A percentile compares a stretch with the other conserved stretches of the same genome.
Conservation (phyloP, 2,113 vertebrate genomes). For the Phylloscopus whistleri region DNA sequence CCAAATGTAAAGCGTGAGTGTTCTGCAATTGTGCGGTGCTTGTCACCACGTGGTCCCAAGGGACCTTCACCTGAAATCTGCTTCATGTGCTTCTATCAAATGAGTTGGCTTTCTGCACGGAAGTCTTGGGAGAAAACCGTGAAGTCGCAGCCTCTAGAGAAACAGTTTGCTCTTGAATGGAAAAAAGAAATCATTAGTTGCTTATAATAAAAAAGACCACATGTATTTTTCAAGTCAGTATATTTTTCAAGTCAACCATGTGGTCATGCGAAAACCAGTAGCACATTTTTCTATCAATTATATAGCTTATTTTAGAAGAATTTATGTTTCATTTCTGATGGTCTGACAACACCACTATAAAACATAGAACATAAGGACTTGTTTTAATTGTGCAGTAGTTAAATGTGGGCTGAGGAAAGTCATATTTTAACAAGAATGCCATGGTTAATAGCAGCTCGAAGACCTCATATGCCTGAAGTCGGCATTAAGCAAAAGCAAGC, state of each 20-base stretch:
- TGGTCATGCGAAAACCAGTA: neutral
- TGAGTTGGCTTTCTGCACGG: neutral
- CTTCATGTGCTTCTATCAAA: accelerated
- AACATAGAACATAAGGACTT: neutral
- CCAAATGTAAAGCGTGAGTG: accelerated
- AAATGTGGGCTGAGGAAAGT: neutral
- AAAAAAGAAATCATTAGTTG: neutral
- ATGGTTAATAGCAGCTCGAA: neutral
- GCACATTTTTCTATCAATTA: neutral
- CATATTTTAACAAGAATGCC: neutral
- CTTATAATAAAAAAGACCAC: neutral
- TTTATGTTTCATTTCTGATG: neutral
- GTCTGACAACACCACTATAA: neutral
- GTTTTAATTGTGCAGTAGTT: neutral
- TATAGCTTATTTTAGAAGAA: neutral
- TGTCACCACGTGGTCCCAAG: accelerated
- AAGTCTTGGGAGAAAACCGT: neutral
- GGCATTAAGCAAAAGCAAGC: neutral
- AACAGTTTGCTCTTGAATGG: neutral
- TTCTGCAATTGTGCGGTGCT: accelerated
- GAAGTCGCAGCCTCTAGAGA: neutral
- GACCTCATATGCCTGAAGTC: neutral
- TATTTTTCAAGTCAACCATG: neutral
- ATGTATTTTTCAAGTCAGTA: neutral
- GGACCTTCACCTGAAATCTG: neutral